These are phyloP conservation scores for Diplazon laetatorius DNA, from an alignment of 2,888 invertebrate species.

Conservation along the genomic window DNA sequence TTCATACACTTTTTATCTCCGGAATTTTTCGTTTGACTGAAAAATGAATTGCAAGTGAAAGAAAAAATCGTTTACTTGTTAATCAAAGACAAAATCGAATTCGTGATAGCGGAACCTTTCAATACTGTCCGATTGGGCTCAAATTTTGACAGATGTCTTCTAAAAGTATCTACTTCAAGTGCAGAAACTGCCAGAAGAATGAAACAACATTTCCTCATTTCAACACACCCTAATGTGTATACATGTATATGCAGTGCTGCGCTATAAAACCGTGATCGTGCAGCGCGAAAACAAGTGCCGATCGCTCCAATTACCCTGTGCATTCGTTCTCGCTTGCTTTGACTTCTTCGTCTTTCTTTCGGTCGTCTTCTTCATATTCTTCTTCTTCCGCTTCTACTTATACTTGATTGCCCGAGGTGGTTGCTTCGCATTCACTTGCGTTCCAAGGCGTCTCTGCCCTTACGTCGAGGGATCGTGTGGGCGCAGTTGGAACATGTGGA, in stretches of 20 bases:
- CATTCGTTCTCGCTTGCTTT: slow-evolving; percentile 18
- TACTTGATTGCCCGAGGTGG: slow-evolving; percentile 5
- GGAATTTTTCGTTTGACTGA: no score
- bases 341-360: neutral
- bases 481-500: neutral
- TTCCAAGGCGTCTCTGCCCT: slow-evolving; percentile 5
- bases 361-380: neutral
- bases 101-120: no score
- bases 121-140: no score
- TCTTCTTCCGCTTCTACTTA: slow-evolving; percentile 11
- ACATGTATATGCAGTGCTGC: slow-evolving; percentile 8
- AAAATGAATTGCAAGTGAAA: no score
- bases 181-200: no score
- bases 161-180: no score
- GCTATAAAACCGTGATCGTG: slow-evolving; percentile 71
- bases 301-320: slow-evolving; percentile 79
- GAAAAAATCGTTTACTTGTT: no score
- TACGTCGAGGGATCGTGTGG: neutral
- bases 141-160: no score
- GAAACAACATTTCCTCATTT: no score
- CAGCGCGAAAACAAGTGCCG: slow-evolving; percentile 80
- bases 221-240: slow-evolving; percentile 14
- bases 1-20: no score
- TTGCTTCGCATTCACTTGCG: slow-evolving; percentile 8
- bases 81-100: no score